Base-by-base conservation (phyloP, 2,113 vertebrate genomes). In the Mugil cephalus region DNA sequence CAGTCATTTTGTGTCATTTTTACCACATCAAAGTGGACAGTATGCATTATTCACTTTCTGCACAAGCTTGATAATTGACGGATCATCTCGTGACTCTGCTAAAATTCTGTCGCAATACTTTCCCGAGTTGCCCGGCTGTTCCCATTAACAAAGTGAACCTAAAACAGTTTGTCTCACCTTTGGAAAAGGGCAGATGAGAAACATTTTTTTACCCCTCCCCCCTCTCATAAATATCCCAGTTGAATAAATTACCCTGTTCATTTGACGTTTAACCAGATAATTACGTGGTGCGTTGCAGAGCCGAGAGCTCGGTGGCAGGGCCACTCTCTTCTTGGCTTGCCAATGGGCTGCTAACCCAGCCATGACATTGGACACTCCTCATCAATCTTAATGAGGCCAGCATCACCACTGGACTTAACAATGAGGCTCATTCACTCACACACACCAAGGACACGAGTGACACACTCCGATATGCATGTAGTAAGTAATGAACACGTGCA, bases 191-290 rank as follows among this genome's bases (percentile, higher is more conserved):
- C 85, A 80, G 67, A 71, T 53, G 66, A 86, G 70, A 86, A 92
- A 87, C 77, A 83, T 85, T 87, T 85, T 39, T 73, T 60, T 83
- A 36, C 10, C n/a, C 34, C 24, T 7, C 54, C 40, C 2, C 58
- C 21, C 36, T 38, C 72, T 83, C 65, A 93, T 91, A 91, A 94
- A 94, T 92, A 93, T 90, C 53, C 82, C 74, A 83, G 86, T 79
- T 85, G 87, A 92, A 93, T 94, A 90, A 93, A 93, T 93, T 79
- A 92, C 64, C 78, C 74, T 59, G 81, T 77, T 92, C 82, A 87
- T 93, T 93, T 92, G 86, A 90, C 79, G 82, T 89, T 90, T 88
- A 93, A 92, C 79, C 89, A 91, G 85, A 87, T 92, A 90, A 93
- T 93, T 90, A 90, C 47, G 63, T 66, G 40, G 71, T 80, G 89